Base-by-base conservation (phyloP, 2,888 invertebrate species). In the Tetragonula carbonaria region DNA sequence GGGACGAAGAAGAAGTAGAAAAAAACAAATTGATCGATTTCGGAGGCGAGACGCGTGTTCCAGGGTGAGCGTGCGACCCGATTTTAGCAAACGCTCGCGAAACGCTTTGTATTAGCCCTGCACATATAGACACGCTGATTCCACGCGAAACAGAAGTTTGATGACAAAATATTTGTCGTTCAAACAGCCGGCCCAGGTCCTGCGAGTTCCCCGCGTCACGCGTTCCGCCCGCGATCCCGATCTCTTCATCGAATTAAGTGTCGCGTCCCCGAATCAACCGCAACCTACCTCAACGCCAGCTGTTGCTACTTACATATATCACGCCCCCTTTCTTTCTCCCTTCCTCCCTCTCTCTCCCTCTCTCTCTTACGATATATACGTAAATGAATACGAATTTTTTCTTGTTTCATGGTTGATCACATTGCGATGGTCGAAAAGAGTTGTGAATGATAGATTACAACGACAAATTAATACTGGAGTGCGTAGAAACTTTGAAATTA, bases 131-230 rank as follows among this genome's bases (percentile, higher is more conserved):
- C 93, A 93, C 92, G 93, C 92, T 93, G 92, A 92, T 93, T 93
- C 90, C 90, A 89, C 90, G 91, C 91, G 92, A 74, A 74, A 92
- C 93, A 93, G 93, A 94, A 94, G 94, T 94, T 94, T 94, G 94
- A 94, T 93, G 94, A 94, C 94, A 94, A 94, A 94, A 94, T 94
- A 94, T 94, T 94, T 94, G 94, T 94, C 94, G 94, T 93, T 94
- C 94, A 94, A 94, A 94, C 94, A 94, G 90, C 67, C 83, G 87
- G 91, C 28, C 91, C 90, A 93, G 92, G 92, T 92, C 92, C 93
- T 91, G 91, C 92, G 92, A 93, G 92, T 92, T 92, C 87, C 90
- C 80, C 71, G 67, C 62, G 76, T 87, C 74, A 74, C 84, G 68
- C 84, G 74, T 79, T 80, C 51, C 85, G 67, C 76, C 38, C 75